Base-by-base conservation (phyloP, 2,113 vertebrate species). In the Pelecanus crispus region DNA sequence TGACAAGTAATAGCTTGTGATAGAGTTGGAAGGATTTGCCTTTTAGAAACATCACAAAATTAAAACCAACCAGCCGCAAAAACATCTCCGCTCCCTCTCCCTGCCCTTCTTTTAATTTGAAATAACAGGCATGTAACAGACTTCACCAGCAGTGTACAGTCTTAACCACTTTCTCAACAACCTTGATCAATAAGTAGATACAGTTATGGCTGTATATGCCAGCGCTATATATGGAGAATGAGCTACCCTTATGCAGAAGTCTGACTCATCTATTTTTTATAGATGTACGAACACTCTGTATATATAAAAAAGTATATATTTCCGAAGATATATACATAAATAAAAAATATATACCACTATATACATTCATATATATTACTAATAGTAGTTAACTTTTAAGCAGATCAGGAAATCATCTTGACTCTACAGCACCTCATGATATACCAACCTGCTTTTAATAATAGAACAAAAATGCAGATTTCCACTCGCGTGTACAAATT, bases 391-490 rank as follows among this genome's bases (percentile, higher is more conserved):
- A 24, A 59, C 20, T 74, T 87, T 7, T 63, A 44, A 77, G 79
- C 18, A 14, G 34, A 42, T 92, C 20, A 65, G 38, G 75, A 95
- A 81, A 58, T 58, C 29, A 65, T 0, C 56, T 72, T n/a, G n/a
- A 59, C 42, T 81, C 17, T 49, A 32, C 31, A 70, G 29, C n/a
- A 58, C 18, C 31, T 94, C 40, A 59, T 10, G 47, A 44, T 91
- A 75, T 70, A 62, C 65, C 65, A 83, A 10, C 15, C n/a, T 81
- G 66, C 71, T 95, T 95, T 95, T 94, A 89, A 80, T 95, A 95
- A 73, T 58, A 55, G 61, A 28, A 78, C 50, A 52, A 94, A 59
- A 71, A 38, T 44, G 50, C 68, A 95, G 83, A 93, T 92, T 96
- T 92, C 77, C 31, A 50, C 32, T 93, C 17, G 44, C 11, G 10